Evolutionary conservation across 2,113 vertebrate species (phyloP), one percentile per base, ranked within the genome.

Genomic region (Gulo gulo): DNA sequence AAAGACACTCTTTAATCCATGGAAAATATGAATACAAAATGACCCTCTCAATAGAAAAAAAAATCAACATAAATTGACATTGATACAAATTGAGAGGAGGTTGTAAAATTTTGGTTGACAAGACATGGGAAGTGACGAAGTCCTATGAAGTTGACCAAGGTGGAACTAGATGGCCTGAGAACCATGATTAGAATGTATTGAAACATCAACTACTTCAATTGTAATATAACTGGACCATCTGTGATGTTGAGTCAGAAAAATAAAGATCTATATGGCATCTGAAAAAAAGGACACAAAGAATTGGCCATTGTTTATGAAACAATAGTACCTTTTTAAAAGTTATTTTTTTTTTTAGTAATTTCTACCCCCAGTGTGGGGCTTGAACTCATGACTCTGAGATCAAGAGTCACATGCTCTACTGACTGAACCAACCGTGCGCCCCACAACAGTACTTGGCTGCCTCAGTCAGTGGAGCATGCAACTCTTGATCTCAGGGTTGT

Each of bases 1-100:
- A 76, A 76, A 78, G 47, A 76, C 80, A 67, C 13, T 82, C 14
- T 63, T 87, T 88, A 67, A 76, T 91, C 74, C 50, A 92, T 61
- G 55, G 7, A 93, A 94, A 74, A 91, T 18, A 82, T 76, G 47
- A 63, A n/a, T 92, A 78, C 76, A 92, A 92, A 34, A 88, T 88
- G 57, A 14, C 18, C 34, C 50, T 61, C 34, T 92, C 39, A 88
- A 83, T 36, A 67, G 42, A 47, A 92, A 86, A 92, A 92, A 90
- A 50, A 65, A 65, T 59, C 45, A 83, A 92, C 26, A 88, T 86
- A 50, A 65, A 34, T 57, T 34, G 59, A 92, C 26, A 88, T 65
- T 26, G 15, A 86, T 78, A 50, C 36, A 78, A 65, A 34, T 31
- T 34, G 65, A 94, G 74, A 96, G 2, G 18, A 76, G 50, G 4